Conservation (phyloP, 2,113 vertebrate species). For the Mastomys natalensis region DNA sequence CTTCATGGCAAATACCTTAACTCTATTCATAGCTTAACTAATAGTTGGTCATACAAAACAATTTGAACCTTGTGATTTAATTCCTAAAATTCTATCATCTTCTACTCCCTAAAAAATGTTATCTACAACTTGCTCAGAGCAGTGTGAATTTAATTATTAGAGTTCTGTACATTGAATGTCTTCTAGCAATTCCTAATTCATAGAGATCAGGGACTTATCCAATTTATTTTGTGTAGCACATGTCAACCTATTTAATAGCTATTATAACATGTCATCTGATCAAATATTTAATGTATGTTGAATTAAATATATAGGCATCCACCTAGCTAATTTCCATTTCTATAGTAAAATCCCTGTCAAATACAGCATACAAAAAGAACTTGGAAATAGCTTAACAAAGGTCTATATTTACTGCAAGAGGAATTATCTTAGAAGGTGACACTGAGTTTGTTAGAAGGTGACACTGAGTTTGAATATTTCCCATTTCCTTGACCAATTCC, state of each 20-base stretch:
- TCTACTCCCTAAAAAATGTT: neutral
- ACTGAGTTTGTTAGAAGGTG: neutral
- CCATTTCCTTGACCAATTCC: neutral
- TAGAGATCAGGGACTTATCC: neutral
- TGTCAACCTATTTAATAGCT: neutral
- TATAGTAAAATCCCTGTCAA: neutral
- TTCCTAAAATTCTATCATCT: neutral
- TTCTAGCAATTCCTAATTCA: neutral
- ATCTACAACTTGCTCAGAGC: neutral
- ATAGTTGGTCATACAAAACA: neutral
- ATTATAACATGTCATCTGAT: neutral
- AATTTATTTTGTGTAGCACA: neutral
- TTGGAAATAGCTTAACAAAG: neutral
- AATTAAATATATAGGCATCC: neutral
- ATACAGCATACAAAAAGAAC: neutral
- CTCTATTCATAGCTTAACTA: conserved; percentile 40
- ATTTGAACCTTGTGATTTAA: neutral
- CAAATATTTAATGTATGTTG: neutral
- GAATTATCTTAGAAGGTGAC: too few species aligned
- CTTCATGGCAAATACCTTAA: neutral
- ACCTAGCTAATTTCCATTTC: neutral
- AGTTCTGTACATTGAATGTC: neutral
- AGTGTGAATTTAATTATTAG: neutral
- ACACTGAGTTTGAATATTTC: neutral
- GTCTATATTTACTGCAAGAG: neutral